Evolutionary conservation across 2,888 invertebrate genomes (phyloP), one percentile per base, ranked within the genome.

Genomic region (Neoscelio sp.): DNA sequence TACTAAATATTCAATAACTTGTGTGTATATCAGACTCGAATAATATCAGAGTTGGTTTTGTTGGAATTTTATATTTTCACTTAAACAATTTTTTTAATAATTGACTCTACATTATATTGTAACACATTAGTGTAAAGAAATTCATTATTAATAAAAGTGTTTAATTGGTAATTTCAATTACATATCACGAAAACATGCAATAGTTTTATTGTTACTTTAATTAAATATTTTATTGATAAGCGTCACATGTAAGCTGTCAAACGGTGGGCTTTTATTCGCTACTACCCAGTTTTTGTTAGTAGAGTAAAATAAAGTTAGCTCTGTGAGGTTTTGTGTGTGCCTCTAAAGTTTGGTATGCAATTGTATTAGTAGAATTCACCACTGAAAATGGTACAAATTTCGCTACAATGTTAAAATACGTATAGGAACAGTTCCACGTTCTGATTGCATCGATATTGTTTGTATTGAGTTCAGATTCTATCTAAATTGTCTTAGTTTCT

Each of bases 401-500:
- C 50, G 13, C 17, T 23, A 17, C 35, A 30, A 23, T 20, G 42
- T 65, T 52, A 13, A 65, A 65, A 52, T 52, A 42, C 20, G 18
- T 65, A 18, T 40, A 52, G 40, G 28, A 20, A 42, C 17, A 18
- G 15, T 35, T 52, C 23, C 15, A 26, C 10, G 15, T 50, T 50
- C 30, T 26, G 52, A 65, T 65, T 52, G 13, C 52, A 65, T 65
- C 52, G 52, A 52, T 65, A 65, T 65, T 52, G 52, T 65, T 65
- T 18, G 20, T 33, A 52, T 42, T 40, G 18, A 65, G 65, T 65
- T 33, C 30, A 65, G 65, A 52, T 46, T 8, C 13, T 42, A 65
- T 65, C 64, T 64, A 65, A 65, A 65, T 52, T 65, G 46, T 12
- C 60, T 46, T 58, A 58, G 42, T 58, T 58, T 58, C 40, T 42